Percentiles rank a stretch among this genome's conserved stretches.
These are phyloP conservation scores for Chaetorhynchus papuensis DNA, from an alignment of 2,113 vertebrate species.

Conservation along the genomic window DNA sequence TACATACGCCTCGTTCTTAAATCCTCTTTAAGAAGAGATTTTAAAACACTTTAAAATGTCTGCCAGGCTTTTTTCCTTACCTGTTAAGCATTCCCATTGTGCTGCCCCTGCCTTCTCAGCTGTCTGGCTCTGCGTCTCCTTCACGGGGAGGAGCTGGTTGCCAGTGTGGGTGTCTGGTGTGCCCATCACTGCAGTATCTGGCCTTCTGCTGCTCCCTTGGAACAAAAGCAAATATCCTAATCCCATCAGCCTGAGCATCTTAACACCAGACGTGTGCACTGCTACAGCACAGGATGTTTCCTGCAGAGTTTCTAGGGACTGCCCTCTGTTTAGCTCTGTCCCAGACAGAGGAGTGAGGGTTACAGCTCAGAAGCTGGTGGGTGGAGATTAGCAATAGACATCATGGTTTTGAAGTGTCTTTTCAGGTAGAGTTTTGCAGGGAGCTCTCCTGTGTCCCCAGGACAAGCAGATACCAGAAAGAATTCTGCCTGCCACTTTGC, in stretches of 20 bases:
- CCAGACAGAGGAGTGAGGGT: neutral
- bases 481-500: neutral
- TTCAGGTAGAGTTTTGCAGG: neutral
- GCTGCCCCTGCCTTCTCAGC: neutral
- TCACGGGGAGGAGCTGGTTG: neutral
- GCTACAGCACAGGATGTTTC: neutral
- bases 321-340: neutral
- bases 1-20: neutral
- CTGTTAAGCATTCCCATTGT: neutral
- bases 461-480: neutral
- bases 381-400: neutral
- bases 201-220: neutral
- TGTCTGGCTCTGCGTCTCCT: neutral
- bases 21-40: conserved; percentile 26
- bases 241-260: neutral
- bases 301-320: neutral
- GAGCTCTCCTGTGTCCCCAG: neutral
- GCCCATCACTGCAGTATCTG: neutral
- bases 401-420: neutral
- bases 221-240: neutral
- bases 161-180: neutral
- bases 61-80: neutral
- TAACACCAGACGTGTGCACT: neutral
- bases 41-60: neutral
- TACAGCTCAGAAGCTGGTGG: neutral